Conservation (phyloP, 2,113 vertebrate species). For the Speoplatyrhinus poulsoni region DNA sequence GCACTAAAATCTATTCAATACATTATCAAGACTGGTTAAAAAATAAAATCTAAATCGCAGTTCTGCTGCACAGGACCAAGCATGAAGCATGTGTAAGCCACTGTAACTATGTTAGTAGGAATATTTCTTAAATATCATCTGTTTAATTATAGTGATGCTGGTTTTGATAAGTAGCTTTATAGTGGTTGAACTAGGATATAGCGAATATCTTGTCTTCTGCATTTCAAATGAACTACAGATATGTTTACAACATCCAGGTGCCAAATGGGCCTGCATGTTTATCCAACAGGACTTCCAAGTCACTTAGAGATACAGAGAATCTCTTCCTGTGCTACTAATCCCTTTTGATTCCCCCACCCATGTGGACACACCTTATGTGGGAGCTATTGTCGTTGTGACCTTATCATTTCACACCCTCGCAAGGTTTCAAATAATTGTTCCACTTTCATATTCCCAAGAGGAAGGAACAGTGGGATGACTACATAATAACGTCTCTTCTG, state of each 20-base stretch:
- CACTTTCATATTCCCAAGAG: constrained; percentile 54
- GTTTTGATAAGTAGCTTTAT: constrained; percentile 8
- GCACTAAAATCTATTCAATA: constrained; percentile 31
- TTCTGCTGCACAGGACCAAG: constrained; percentile 21
- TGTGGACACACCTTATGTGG: constrained; percentile 59
- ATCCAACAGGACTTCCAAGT: background rate
- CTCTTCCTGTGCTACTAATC: background rate
- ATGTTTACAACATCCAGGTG: constrained; percentile 15
- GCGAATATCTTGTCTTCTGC: constrained; percentile 19
- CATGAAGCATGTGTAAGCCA: no score
- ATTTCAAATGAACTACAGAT: constrained; percentile 31
- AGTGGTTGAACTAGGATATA: constrained; percentile 5
- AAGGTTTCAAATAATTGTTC: constrained; percentile 49
- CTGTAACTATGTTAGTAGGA: no score
- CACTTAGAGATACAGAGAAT: background rate
- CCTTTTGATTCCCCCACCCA: constrained; percentile 16
- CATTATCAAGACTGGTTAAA: constrained; percentile 30
- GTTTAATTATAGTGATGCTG: background rate
- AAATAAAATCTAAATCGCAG: constrained; percentile 35
- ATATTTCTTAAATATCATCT: background rate
- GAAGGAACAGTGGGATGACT: constrained; percentile 50
- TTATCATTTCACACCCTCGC: constrained; percentile 39
- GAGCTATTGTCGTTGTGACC: constrained; percentile 35
- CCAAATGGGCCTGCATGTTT: constrained; percentile 30
- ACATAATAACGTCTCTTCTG: constrained; percentile 48